A percentile compares a stretch with the other conserved stretches of the same genome.
These are phyloP conservation scores for Palythoa grandiflora DNA, from an alignment of 92 coral and sea anemone species.

Conservation along the genomic window DNA sequence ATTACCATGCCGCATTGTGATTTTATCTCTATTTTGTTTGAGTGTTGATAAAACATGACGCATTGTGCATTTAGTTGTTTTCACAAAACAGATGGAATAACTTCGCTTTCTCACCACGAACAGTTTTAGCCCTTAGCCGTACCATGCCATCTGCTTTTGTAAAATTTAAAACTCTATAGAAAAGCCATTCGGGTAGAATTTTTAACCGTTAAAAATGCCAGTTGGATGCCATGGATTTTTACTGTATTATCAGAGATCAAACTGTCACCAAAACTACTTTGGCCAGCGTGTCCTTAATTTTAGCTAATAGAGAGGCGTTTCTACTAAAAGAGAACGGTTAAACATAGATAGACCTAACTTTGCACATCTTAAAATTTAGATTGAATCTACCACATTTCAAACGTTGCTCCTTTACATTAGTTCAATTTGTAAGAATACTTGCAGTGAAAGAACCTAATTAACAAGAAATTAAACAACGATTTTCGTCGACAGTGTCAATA, in stretches of 20 bases:
- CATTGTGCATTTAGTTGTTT: neutral
- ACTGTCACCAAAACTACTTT: neutral
- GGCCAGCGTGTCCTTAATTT: neutral
- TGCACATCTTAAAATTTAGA: neutral
- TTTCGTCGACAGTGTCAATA: constrained; percentile 40
- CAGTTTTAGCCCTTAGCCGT: neutral
- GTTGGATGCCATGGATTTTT: neutral
- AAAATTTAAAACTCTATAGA: neutral
- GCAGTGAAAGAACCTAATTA: constrained; percentile 31
- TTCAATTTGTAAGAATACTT: constrained; percentile 6
- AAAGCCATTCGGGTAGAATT: neutral
- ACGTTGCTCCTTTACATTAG: neutral
- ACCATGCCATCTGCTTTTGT: neutral
- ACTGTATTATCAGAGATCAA: neutral
- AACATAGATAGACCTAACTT: neutral
- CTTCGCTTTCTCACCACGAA: neutral
- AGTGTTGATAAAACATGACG: neutral
- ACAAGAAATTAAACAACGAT: constrained; percentile 27
- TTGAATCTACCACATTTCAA: neutral
- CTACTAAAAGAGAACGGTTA: neutral
- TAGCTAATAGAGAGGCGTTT: neutral
- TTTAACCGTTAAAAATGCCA: neutral
- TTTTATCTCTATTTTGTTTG: too few relatives aligned
- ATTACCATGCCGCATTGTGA: too few relatives aligned
- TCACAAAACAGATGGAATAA: neutral